A percentile compares a stretch with the other conserved stretches of the same genome.
Conservation (phyloP, 2,888 invertebrate genomes). For the Hypselothyrea guttata region DNA sequence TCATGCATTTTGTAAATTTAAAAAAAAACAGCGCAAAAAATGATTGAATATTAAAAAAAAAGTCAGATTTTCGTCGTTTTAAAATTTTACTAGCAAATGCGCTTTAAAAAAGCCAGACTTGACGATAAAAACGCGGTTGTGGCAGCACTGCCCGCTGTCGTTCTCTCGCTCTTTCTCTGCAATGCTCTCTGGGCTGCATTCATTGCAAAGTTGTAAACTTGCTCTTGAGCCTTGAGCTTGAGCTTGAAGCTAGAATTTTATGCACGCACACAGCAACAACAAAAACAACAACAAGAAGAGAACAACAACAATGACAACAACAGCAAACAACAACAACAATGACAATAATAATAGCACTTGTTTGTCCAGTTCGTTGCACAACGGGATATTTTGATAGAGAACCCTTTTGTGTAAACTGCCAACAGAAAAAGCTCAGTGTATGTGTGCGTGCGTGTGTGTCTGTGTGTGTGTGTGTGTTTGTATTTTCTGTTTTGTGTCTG, state of each 20-base stretch:
- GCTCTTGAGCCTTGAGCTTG: constrained; percentile 48
- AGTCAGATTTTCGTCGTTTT: no score
- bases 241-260: constrained; percentile 45
- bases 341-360: constrained; percentile 48
- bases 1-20: no score
- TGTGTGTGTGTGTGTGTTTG: constrained; percentile 34
- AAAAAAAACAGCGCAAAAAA: no score
- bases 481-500: constrained; percentile 43
- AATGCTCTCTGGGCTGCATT: constrained; percentile 24
- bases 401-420: constrained; percentile 57
- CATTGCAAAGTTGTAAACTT: constrained; percentile 24
- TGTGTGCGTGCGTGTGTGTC: constrained; percentile 10
- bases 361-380: constrained; percentile 72
- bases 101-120: no score
- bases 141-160: constrained; percentile 36
- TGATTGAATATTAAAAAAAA: no score
- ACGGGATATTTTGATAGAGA: constrained; percentile 67
- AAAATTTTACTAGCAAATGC: no score
- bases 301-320: constrained; percentile 29
- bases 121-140: no score
- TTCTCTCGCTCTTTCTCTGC: constrained; percentile 11
- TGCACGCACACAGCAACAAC: constrained; percentile 29
- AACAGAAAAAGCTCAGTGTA: constrained; percentile 41
- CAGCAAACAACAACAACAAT: constrained; percentile 9
- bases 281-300: constrained; percentile 10